Evolutionary conservation across 2,888 invertebrate genomes (phyloP).

Genomic region (Eupithecia pulchellata): DNA sequence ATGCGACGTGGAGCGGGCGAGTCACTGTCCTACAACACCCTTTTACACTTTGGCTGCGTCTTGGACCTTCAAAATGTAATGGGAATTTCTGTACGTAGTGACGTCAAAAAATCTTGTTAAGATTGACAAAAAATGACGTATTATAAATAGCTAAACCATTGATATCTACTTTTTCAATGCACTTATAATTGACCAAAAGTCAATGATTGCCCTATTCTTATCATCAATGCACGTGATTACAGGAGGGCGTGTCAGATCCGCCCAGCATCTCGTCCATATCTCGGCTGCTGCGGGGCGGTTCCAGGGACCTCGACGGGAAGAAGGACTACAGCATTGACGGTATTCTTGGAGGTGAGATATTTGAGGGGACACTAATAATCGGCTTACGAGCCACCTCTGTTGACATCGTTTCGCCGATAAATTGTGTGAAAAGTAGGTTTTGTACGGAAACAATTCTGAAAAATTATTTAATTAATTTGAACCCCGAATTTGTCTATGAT

Average conservation of each 20-base stretch:
- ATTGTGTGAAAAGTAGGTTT: too few species aligned
- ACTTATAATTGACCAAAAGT: not conserved
- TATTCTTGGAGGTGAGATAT: conserved; percentile 89
- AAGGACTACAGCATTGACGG: conserved; percentile 96
- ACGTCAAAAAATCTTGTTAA: not conserved
- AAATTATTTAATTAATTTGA: too few species aligned
- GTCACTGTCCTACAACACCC: not conserved
- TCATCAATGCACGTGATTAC: conserved; percentile 65
- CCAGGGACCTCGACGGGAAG: conserved; percentile 92
- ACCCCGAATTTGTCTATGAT: too few species aligned
- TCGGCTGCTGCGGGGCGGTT: conserved; percentile 92
- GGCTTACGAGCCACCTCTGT: not conserved
- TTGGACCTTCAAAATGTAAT: not conserved
- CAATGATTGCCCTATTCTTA: conserved; percentile 28
- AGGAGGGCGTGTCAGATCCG: conserved; percentile 96
- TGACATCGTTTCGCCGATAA: not conserved
- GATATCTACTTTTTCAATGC: not conserved
- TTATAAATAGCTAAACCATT: not conserved
- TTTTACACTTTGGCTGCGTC: too few species aligned
- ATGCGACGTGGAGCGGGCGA: too few species aligned
- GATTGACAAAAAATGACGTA: not conserved
- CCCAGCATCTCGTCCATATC: conserved; percentile 98
- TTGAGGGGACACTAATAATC: not conserved
- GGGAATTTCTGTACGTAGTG: not conserved
- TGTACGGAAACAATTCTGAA: too few species aligned